Percentiles rank a stretch among this genome's conserved stretches.
These are phyloP conservation scores for Priocnemis perturbator DNA, from an alignment of 2,888 invertebrate genomes.

Conservation along the genomic window DNA sequence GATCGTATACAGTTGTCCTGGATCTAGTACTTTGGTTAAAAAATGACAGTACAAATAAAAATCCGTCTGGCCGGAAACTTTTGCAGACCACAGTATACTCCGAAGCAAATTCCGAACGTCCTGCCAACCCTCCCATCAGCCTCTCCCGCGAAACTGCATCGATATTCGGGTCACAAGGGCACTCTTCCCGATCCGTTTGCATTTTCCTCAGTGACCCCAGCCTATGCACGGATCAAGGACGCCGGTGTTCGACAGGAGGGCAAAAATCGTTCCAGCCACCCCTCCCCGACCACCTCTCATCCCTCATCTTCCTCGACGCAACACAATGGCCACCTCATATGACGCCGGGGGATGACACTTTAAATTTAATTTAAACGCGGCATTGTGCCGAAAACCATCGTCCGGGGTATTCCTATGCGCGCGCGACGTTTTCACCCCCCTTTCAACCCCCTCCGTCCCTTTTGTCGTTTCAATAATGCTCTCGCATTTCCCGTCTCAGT, in stretches of 20 bases:
- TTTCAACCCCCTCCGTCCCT: slow-evolving; percentile 46
- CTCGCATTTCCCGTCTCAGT: slow-evolving; percentile 19
- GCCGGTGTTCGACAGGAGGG: slow-evolving; percentile 34
- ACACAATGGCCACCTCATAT: slow-evolving; percentile 56
- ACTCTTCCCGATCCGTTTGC: slow-evolving; percentile 21
- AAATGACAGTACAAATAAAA: no score
- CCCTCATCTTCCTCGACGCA: neutral
- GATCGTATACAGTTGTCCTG: no score
- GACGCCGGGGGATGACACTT: slow-evolving; percentile 65
- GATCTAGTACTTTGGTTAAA: no score
- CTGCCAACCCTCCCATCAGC: neutral
- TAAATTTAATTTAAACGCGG: slow-evolving; percentile 69
- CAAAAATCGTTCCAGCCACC: no score
- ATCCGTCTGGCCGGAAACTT: no score
- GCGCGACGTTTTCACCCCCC: slow-evolving; percentile 34
- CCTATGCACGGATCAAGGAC: slow-evolving; percentile 28
- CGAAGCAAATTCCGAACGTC: no score
- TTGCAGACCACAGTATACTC: no score
- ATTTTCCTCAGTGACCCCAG: slow-evolving; percentile 6
- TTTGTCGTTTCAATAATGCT: slow-evolving; percentile 46
- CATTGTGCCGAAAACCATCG: slow-evolving; percentile 56
- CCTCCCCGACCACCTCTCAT: slow-evolving; percentile 1
- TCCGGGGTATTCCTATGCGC: slow-evolving; percentile 39
- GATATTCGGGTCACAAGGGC: slow-evolving; percentile 19
- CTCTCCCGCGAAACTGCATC: slow-evolving; percentile 7